A percentile compares a stretch with the other conserved stretches of the same genome.
These are phyloP conservation scores for Escarpia spicata DNA, from an alignment of 2,888 invertebrate genomes.

Conservation along the genomic window DNA sequence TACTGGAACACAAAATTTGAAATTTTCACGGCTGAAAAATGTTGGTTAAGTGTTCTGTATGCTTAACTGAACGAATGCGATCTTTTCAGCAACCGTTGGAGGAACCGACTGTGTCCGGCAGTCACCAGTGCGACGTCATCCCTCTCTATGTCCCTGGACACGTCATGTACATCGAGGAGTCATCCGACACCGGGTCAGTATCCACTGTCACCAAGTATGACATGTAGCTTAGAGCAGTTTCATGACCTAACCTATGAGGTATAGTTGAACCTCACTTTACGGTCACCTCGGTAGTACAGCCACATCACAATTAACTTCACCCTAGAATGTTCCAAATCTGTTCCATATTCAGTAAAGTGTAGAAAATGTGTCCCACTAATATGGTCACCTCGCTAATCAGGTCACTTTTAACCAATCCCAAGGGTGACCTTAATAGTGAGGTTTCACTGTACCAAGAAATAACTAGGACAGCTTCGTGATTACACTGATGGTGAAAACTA, in stretches of 20 bases:
- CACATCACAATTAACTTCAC: too few species aligned
- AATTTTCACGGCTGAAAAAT: too few species aligned
- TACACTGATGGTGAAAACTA: not conserved
- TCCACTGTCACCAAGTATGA: slow-evolving; percentile 1
- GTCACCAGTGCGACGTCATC: not conserved
- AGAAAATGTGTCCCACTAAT: too few species aligned
- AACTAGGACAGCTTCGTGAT: not conserved
- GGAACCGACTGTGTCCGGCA: slow-evolving; percentile 41
- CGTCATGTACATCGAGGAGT: slow-evolving; percentile 78
- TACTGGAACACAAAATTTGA: too few species aligned
- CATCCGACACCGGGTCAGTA: slow-evolving; percentile 58
- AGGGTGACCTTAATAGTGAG: not conserved
- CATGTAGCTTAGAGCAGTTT: not conserved
- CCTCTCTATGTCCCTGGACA: slow-evolving; percentile 82
- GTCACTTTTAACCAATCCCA: too few species aligned
- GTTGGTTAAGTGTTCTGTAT: too few species aligned
- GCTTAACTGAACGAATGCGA: not conserved
- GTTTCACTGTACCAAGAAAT: not conserved
- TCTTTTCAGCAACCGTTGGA: slow-evolving; percentile 48
- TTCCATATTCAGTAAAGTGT: too few species aligned
- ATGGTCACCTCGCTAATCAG: too few species aligned
- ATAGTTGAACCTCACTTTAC: too few species aligned
- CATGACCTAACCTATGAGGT: not conserved
- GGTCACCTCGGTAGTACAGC: too few species aligned
- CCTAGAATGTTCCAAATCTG: not conserved